Conservation (phyloP, 2,113 vertebrate genomes). For the Acrocephalus kingi region DNA sequence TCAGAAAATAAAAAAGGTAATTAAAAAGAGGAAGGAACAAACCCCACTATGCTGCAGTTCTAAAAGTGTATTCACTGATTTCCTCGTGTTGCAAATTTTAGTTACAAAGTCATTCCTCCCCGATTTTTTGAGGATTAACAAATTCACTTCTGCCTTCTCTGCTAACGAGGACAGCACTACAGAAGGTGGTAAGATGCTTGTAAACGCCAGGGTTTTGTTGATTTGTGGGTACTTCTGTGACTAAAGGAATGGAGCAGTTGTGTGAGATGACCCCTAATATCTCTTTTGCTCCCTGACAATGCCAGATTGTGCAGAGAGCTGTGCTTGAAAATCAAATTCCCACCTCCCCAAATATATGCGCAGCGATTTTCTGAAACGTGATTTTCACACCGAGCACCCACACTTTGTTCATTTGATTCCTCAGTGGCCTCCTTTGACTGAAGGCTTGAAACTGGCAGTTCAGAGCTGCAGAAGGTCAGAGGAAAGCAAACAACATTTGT, state of each 20-base stretch:
- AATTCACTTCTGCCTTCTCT: neutral
- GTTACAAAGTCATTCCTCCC: neutral
- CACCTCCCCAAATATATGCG: neutral
- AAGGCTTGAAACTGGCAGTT: neutral
- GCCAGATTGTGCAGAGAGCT: neutral
- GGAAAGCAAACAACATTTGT: neutral
- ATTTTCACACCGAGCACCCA: neutral
- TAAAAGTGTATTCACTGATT: neutral
- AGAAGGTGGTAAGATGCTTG: neutral
- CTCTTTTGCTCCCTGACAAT: neutral
- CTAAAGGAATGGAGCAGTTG: neutral
- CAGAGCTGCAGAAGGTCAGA: neutral
- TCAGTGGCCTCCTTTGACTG: neutral
- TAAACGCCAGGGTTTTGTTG: neutral
- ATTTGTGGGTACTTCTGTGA: neutral
- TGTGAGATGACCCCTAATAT: neutral
- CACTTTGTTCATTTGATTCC: neutral
- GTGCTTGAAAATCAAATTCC: neutral
- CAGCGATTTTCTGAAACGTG: conserved; percentile 4
- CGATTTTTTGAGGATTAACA: neutral
- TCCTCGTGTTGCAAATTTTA: neutral
- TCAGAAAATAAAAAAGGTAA: neutral
- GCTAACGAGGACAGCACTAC: neutral
- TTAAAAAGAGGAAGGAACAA: neutral
- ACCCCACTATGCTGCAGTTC: neutral